These are phyloP conservation scores for Epinephelus coioides DNA, from an alignment of 2,797 vertebrate genomes.

Conservation along the genomic window DNA sequence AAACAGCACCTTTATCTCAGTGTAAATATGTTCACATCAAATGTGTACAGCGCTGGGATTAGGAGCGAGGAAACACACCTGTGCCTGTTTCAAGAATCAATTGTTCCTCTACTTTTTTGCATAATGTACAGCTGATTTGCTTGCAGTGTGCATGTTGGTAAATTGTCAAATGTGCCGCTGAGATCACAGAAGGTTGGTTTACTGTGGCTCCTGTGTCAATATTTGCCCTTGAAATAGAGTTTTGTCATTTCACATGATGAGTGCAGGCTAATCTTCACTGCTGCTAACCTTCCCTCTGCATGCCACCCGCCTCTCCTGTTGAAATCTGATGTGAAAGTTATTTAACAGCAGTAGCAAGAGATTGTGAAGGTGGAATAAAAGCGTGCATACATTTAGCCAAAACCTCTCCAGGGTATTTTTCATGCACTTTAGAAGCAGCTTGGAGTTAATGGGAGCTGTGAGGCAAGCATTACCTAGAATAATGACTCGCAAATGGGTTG, in stretches of 20 bases:
- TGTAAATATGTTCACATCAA: constrained; percentile 1
- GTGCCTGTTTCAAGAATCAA: constrained; percentile 5
- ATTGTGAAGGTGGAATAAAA: constrained; percentile 33
- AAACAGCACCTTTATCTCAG: background rate
- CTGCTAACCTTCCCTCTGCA: background rate
- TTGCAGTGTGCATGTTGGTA: constrained; percentile 23
- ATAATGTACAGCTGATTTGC: constrained; percentile 13
- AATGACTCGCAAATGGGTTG: constrained; percentile 58
- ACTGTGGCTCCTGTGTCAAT: constrained; percentile 12
- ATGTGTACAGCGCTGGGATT: constrained; percentile 11
- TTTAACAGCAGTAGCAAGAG: constrained; percentile 37
- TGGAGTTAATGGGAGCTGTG: constrained; percentile 55
- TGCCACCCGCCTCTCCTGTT: background rate
- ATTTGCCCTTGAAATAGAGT: constrained; percentile 27
- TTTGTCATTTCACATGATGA: constrained; percentile 18
- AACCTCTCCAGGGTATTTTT: constrained; percentile 49
- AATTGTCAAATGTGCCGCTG: constrained; percentile 17
- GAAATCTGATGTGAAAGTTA: constrained; percentile 36
- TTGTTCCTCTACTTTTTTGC: background rate
- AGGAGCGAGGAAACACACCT: constrained; percentile 18
- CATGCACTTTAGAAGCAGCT: constrained; percentile 54
- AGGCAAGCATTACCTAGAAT: constrained; percentile 54
- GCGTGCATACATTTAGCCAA: constrained; percentile 33
- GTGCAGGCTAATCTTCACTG: constrained; percentile 4
- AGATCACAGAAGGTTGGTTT: constrained; percentile 12